Base-by-base conservation (phyloP, 2,888 invertebrate species). In the Cylloceria caligata region DNA sequence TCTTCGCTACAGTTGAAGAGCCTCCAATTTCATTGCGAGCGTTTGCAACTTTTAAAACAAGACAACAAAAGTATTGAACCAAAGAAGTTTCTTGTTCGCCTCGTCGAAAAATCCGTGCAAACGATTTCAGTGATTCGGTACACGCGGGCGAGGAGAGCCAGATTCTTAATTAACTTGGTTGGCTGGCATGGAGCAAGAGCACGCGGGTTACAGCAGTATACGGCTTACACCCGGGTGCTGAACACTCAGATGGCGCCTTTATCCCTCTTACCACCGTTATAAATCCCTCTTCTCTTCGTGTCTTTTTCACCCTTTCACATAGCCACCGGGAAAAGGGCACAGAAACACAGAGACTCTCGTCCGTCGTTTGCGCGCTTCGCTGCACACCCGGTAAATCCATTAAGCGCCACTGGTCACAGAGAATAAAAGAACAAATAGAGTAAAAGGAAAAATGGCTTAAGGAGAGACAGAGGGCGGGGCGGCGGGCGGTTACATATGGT, bases 261-360 rank as follows among this genome's bases (percentile, higher is more conserved):
- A 76, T 85, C 77, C 64, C 65, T 64, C 71, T 64, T 78, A 78
- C 80, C 76, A 71, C 78, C 67, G 80, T 84, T 85, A 85, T 85
- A 83, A 85, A 85, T 85, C 84, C 83, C 82, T 80, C 73, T 82
- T 84, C 78, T 80, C 72, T 67, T 49, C 67, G 77, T 62, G 69
- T 81, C 82, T 83, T 83, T 81, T 81, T 75, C 75, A 72, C 73
- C 52, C 73, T 69, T 79, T 76, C 72, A 60, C 68, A 74, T 55
- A 52, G 27, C 73, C 16, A 65, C 65, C 47, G 42, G 3, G 55
- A 57, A 30, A 45, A 24, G 62, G 68, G 80, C 72, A 83, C 75
- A 74, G 45, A 30, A 42, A 62, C 62, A n/a, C 57, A 62, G 76
- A 76, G 75, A 72, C 80, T 80, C 68, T 42, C 60, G 69, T 52